Base-by-base conservation (phyloP, 2,888 invertebrate genomes). In the Lacanobia wlatinum region DNA sequence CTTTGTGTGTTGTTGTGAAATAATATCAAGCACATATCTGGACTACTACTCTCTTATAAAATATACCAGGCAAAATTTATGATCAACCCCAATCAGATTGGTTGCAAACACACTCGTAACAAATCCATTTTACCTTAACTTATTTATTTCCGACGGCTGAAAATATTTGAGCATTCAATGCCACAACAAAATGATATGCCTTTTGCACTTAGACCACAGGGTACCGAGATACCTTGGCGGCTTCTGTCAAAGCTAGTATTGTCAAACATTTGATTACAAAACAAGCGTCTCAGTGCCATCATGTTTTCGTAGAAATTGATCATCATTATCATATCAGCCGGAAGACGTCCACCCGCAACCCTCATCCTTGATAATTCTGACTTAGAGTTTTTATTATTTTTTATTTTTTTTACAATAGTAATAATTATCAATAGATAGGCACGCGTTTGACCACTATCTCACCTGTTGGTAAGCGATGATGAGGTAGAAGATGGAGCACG, bases 91-190 rank as follows among this genome's bases (percentile, higher is more conserved):
- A 50, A 76, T 23, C 40, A 18, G 56, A 50, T 43, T 43, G 18
- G n/a, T 9, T 18, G 8, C 23, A 28, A 43, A 48, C 10, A 53
- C 1, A 21, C 28, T 18, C 2, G 34, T 23, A 38, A 46, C 3
- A 55, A 28, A 48, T 21, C 28, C 0, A 34, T 59, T 50, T 34
- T 38, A 23, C 34, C 12, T 10, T 5, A 1, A 6, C 21, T 56
- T 73, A 48, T 64, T 63, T 38, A 74, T 48, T 76, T 50, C 56
- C 2, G 63, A 50, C 8, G 12, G 38, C 53, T 38, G 14, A 21
- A 55, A 67, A 55, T 76, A 76, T 72, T 8, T 9, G 2, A 18
- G 3, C 14, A 34, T n/a, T 63, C n/a, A n/a, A 46, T 16, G 16
- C 6, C 2, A 5, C 34, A 5, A 40, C 10, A 40, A 40, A 40